phyloP scores from a whole-genome alignment of 2,113 vertebrate genomes.

The Rana temporaria region DNA sequence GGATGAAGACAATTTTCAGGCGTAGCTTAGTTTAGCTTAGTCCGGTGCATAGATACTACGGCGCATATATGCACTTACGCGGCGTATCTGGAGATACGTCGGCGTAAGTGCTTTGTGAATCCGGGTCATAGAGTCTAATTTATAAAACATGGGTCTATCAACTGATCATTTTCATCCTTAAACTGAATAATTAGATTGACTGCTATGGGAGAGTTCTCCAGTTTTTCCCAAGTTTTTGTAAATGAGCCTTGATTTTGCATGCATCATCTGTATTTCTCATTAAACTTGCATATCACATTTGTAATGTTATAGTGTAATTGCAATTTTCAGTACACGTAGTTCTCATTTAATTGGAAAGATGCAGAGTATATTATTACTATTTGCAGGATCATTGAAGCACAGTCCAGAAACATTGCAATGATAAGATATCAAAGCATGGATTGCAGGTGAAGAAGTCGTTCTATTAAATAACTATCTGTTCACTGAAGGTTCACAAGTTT shows the following conservation, averaged over 20 bases:
- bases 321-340: slow-evolving; percentile 35
- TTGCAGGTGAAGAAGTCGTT: slow-evolving; percentile 11
- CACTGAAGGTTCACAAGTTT: slow-evolving; percentile 7
- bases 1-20: too few species aligned
- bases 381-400: slow-evolving; percentile 47
- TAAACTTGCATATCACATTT: slow-evolving; percentile 16
- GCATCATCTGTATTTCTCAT: slow-evolving; percentile 12
- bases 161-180: too few species aligned
- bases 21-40: too few species aligned
- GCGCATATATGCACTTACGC: too few species aligned
- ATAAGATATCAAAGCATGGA: slow-evolving; percentile 30
- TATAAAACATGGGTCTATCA: too few species aligned
- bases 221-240: too few species aligned
- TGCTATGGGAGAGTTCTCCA: too few species aligned
- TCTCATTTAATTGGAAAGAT: slow-evolving; percentile 49
- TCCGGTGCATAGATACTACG: too few species aligned
- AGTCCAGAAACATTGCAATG: slow-evolving; percentile 31
- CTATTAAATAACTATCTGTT: slow-evolving; percentile 22
- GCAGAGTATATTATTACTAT: slow-evolving; percentile 40
- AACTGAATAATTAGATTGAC: too few species aligned
- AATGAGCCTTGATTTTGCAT: background rate
- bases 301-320: slow-evolving; percentile 29
- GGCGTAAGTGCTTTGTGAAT: too few species aligned
- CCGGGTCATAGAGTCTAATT: too few species aligned
- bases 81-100: too few species aligned